Conservation (phyloP, 2,113 vertebrate species). For the Channa argus region DNA sequence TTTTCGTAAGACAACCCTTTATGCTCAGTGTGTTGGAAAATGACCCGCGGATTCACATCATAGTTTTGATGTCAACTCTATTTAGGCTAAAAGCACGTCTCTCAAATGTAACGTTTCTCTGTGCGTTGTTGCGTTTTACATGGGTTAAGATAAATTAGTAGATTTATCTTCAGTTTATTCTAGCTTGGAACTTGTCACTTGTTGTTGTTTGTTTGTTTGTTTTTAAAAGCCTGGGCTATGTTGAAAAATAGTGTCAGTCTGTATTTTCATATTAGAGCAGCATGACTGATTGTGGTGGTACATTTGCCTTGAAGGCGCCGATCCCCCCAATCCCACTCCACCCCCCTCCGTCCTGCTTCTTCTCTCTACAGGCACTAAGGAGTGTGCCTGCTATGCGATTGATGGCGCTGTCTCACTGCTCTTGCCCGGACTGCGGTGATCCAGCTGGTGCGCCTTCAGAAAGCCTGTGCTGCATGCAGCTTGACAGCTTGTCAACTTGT, state of each 20-base stretch:
- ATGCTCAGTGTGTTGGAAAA: conserved; percentile 3
- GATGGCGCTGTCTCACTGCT: conserved; percentile 85
- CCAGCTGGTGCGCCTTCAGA: conserved; percentile 49
- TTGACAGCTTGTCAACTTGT: conserved; percentile 58
- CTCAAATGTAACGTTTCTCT: conserved; percentile 20
- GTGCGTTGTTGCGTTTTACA: conserved; percentile 12
- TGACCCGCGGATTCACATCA: conserved; percentile 12
- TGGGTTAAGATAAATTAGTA: conserved; percentile 5
- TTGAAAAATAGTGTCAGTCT: conserved; percentile 20
- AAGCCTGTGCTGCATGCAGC: conserved; percentile 48
- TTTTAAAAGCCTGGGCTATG: neutral
- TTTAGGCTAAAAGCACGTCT: conserved; percentile 23
- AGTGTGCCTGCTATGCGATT: conserved; percentile 69
- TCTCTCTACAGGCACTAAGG: conserved; percentile 25
- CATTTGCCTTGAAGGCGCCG: conserved; percentile 39
- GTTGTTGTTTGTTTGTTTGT: conserved; percentile 23
- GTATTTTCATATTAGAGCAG: conserved; percentile 27
- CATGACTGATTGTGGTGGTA: conserved; percentile 48
- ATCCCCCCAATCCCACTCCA: conserved; percentile 15
- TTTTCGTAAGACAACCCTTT: conserved; percentile 1
- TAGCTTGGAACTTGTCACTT: neutral
- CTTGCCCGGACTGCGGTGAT: conserved; percentile 63
- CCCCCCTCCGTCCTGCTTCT: neutral
- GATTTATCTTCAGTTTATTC: no score
- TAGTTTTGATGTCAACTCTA: conserved; percentile 14